Base-by-base conservation (phyloP, 2,797 vertebrate species). In the Sebastes hopkinsi region DNA sequence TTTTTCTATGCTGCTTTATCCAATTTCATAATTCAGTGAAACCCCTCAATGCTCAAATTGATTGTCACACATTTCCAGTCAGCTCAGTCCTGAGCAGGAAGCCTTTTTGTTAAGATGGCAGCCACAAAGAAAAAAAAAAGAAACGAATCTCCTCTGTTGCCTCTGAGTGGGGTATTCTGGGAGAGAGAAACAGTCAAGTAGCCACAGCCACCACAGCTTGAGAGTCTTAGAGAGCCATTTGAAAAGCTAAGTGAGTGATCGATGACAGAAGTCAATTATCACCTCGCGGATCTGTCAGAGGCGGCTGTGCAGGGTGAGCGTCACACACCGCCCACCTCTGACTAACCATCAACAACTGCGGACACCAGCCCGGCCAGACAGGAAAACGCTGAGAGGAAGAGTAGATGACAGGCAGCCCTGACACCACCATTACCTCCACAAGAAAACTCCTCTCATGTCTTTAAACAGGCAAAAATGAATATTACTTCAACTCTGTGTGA, bases 221-320 rank as follows among this genome's bases (percentile, higher is more conserved):
- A 89, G 84, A 83, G 72, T 77, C 84, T 88, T 67, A 46, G 72
- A 84, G 83, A 88, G 86, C 80, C 82, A 76, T 93, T 82, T 87
- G 84, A 94, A 84, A 86, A 91, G 80, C 91, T 84, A 83, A 84
- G 85, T 87, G 88, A 92, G 89, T 85, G 90, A 95, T 93, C 88
- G 88, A 93, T 93, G 93, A 93, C 91, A 94, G 82, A 90, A 94
- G 89, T 95, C 93, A 92, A 93, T 95, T 95, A 94, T 94, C 93
- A 91, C 88, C 91, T 92, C 42, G 67, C 68, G 11, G 72, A 91
- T 90, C 87, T 90, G 91, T 90, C 86, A 84, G 86, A 81, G 85
- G 86, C 10, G 70, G 71, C 86, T 56, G 87, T 78, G 87, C 77
- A 46, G 83, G 88, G 76, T 5, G 76, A 88, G 79, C 67, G n/a